A percentile compares a stretch with the other conserved stretches of the same genome.
These are phyloP conservation scores for Pseudolaguvia tuberculata DNA, from an alignment of 2,113 vertebrate species.

Conservation along the genomic window DNA sequence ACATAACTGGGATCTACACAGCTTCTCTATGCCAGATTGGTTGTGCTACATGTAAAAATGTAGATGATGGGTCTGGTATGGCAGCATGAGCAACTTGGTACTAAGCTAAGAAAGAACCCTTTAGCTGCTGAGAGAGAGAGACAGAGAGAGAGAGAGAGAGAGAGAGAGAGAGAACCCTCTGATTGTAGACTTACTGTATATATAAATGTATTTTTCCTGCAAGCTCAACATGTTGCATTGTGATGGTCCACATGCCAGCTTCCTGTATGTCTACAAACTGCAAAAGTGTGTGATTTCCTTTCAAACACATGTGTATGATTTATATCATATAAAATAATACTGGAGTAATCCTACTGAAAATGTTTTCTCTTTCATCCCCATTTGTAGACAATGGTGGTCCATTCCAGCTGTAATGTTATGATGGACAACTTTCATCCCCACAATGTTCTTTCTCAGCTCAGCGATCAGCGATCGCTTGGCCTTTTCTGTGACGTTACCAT, in stretches of 20 bases:
- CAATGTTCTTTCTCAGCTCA: conserved; percentile 84
- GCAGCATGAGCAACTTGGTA: background rate
- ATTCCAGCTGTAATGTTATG: conserved; percentile 76
- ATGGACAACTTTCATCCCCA: conserved; percentile 87
- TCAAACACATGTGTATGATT: background rate
- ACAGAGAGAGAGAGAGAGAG: background rate
- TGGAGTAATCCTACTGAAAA: background rate
- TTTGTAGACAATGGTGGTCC: conserved; percentile 88
- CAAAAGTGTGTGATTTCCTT: background rate
- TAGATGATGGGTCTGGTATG: background rate
- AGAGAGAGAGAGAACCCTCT: too few relatives aligned
- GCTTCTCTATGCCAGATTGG: too few relatives aligned
- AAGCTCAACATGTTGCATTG: background rate
- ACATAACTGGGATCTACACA: too few relatives aligned
- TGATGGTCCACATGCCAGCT: background rate
- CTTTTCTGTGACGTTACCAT: conserved; percentile 95
- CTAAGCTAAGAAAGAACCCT: background rate
- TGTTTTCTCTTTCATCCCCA: conserved; percentile 24
- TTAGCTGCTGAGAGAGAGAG: background rate
- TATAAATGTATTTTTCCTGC: background rate
- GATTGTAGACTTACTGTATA: background rate
- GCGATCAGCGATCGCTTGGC: conserved; percentile 90
- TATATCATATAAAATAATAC: background rate
- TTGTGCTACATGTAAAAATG: too few relatives aligned
- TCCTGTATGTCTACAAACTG: background rate